phyloP scores from a whole-genome alignment of 2,113 vertebrate species.

The Chamaea fasciata region DNA sequence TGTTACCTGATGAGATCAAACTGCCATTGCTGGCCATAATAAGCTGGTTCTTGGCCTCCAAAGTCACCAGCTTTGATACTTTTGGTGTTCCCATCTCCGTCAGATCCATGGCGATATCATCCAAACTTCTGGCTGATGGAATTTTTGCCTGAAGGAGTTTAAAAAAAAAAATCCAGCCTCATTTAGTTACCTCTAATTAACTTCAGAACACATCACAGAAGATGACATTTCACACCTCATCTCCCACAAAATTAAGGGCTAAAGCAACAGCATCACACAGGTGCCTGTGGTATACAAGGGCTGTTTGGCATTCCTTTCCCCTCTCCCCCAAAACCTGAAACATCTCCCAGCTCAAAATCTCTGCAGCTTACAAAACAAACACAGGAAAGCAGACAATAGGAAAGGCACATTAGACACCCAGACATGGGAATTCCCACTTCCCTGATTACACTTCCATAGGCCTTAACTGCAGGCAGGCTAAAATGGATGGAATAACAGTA shows the following conservation, averaged over 20 bases:
- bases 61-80: slow-evolving; percentile 77
- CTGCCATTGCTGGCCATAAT: slow-evolving; percentile 97
- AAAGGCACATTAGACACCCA: background rate
- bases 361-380: background rate
- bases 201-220: background rate
- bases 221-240: background rate
- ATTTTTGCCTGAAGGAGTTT: slow-evolving; percentile 82
- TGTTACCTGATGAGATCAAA: slow-evolving; percentile 89
- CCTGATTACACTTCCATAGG: background rate
- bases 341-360: background rate
- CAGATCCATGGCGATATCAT: slow-evolving; percentile 92
- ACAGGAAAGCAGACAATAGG: background rate
- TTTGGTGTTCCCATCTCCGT: slow-evolving; percentile 81
- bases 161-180: background rate
- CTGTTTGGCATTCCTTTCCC: background rate
- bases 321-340: background rate
- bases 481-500: background rate
- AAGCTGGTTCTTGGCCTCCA: slow-evolving; percentile 85
- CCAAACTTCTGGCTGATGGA: slow-evolving; percentile 86
- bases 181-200: background rate
- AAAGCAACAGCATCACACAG: background rate
- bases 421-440: background rate
- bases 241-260: slow-evolving; percentile 11
- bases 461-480: background rate
- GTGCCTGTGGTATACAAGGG: background rate